Percentiles rank a stretch among this genome's conserved stretches.
Evolutionary conservation across 1,140 invertebrate genomes (phyloP).

Genomic region (Trichogramma pretiosum): DNA sequence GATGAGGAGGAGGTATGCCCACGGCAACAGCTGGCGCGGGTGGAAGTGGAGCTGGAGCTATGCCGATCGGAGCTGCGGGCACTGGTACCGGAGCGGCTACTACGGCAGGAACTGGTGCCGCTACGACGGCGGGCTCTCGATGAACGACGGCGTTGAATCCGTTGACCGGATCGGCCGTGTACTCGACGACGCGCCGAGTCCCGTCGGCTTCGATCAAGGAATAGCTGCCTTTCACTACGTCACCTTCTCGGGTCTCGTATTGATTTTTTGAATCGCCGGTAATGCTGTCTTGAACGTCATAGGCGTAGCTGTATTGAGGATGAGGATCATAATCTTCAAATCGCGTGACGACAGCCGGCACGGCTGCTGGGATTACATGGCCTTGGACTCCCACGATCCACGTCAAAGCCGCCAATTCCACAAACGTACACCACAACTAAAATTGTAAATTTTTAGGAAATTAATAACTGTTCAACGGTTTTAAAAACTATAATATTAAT

Average conservation of each 20-base stretch:
- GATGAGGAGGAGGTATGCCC: no score
- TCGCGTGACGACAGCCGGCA: constrained; percentile 25
- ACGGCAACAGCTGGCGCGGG: constrained; percentile 18
- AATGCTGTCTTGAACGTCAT: constrained; percentile 53
- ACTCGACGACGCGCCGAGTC: constrained; percentile 39
- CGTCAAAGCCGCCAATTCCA: no score
- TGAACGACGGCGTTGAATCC: constrained; percentile 45
- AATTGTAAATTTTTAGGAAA: no score
- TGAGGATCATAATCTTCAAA: constrained; percentile 44
- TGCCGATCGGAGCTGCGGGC: constrained; percentile 16
- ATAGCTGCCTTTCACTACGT: constrained; percentile 45
- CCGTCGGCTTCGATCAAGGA: constrained; percentile 43
- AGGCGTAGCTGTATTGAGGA: constrained; percentile 49
- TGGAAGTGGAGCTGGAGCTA: constrained; percentile 18
- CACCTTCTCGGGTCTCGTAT: constrained; percentile 54
- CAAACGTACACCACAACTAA: no score
- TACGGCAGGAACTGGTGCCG: constrained; percentile 22
- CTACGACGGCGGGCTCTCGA: constrained; percentile 31
- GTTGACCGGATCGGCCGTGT: constrained; percentile 40
- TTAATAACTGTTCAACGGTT: no score
- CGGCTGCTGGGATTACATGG: constrained; percentile 17
- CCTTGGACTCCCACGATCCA: no score
- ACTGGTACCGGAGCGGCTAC: constrained; percentile 15
- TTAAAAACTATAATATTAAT: no score
- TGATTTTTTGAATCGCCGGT: constrained; percentile 61